Percentiles rank a stretch among this genome's conserved stretches.
Evolutionary conservation across 2,113 vertebrate species (phyloP).

Genomic region (Calonectris borealis): DNA sequence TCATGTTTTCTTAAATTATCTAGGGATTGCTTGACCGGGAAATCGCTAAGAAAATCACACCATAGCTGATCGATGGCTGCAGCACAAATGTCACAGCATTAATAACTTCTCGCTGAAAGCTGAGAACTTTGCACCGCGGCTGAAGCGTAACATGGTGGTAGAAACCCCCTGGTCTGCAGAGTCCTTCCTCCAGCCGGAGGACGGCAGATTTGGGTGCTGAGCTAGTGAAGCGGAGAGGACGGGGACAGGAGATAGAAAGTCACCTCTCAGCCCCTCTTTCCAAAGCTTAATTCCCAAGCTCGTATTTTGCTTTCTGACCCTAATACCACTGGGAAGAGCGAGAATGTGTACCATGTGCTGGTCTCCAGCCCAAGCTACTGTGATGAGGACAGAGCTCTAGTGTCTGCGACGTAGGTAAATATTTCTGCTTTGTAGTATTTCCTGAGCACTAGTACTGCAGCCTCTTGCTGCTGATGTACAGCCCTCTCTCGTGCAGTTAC

Average conservation of each 20-base stretch:
- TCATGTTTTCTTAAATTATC: conserved; percentile 3
- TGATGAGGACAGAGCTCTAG: background rate
- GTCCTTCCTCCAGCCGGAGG: background rate
- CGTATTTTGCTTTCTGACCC: background rate
- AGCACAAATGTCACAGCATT: background rate
- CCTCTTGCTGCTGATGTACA: background rate
- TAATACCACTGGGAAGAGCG: background rate
- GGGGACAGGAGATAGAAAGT: background rate
- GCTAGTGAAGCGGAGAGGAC: background rate
- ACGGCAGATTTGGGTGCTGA: background rate
- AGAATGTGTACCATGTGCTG: background rate
- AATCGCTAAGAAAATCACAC: background rate
- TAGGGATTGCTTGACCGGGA: background rate
- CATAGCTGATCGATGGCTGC: background rate
- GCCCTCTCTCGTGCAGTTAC: background rate
- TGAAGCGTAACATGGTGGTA: background rate
- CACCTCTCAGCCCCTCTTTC: background rate
- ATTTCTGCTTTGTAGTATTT: background rate
- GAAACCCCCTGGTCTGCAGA: background rate
- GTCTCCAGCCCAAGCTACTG: background rate
- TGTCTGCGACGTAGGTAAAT: fast-evolving
- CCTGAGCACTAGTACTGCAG: background rate
- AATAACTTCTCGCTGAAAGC: background rate
- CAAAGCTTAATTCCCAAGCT: background rate
- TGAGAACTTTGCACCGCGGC: background rate